Evolutionary conservation across 2,888 invertebrate species (phyloP).

Genomic region (Ceraclea dissimilis): DNA sequence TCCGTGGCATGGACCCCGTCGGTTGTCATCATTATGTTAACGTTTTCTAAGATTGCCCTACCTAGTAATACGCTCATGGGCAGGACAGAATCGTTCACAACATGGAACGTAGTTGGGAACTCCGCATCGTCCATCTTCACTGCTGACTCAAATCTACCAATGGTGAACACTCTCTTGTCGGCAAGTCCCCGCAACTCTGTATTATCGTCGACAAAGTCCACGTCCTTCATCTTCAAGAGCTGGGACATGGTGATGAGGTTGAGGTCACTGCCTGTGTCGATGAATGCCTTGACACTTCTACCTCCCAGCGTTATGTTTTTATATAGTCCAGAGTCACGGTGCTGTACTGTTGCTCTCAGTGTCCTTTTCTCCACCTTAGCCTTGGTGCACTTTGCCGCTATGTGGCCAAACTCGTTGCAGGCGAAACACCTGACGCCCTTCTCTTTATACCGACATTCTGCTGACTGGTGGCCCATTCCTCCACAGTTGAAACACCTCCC

Average conservation of each 20-base stretch:
- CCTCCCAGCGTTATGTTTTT: not conserved
- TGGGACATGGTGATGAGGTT: conserved; percentile 2
- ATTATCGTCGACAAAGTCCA: not conserved
- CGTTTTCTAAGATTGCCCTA: not conserved
- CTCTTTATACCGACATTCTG: not conserved
- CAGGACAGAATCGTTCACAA: not conserved
- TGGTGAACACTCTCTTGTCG: not conserved
- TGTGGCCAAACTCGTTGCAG: conserved; percentile 3
- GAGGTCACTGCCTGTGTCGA: conserved; percentile 2
- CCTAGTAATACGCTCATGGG: not conserved
- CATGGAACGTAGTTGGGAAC: conserved; percentile 1
- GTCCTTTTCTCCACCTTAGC: not conserved
- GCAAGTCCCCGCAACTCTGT: not conserved
- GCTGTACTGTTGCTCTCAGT: not conserved
- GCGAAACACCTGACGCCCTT: not conserved
- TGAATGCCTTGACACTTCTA: not conserved
- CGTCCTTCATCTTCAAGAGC: not conserved
- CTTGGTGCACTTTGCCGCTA: not conserved
- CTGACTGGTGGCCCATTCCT: conserved; percentile 1
- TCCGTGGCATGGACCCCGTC: not conserved
- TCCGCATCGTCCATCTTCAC: not conserved
- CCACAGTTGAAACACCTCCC: not conserved
- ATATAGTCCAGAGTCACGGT: not conserved
- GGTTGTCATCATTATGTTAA: not conserved
- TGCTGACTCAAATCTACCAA: not conserved